Base-by-base conservation (phyloP, 2,797 vertebrate species). In the Triplophysa bombifrons region DNA sequence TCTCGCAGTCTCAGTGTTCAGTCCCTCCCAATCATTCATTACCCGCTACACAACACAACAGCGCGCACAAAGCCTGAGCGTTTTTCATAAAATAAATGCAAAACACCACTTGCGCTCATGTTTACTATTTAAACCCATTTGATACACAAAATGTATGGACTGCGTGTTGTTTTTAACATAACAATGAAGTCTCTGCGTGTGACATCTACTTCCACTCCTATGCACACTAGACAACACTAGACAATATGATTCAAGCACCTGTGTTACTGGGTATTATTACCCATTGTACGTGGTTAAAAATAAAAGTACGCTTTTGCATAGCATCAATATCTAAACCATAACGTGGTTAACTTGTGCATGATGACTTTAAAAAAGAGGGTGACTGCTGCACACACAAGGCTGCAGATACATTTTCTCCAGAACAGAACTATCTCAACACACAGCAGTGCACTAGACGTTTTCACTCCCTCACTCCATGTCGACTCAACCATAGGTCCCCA, bases 1-100 rank as follows among this genome's bases (percentile, higher is more conserved):
- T 13, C 48, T 64, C 65, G 58, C 73, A 61, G 64, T 13, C 48
- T 64, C 65, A 30, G 48, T 65, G 41, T 60, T 41, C 81, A 25
- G 65, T 80, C 76, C 58, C 67, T 72, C 77, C 78, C 73, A 22
- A 46, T 46, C 76, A 61, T 68, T 71, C 72, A 50, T 38, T 60
- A 71, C 53, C 60, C 51, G 72, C 55, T 67, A 46, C n/a, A 70
- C 63, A 51, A 41, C 56, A 38, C 50, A 46, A 63, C 63, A 72
- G 55, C 41, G 44, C 74, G 65, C 17, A 46, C 27, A 19, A 46
- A 30, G 41, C 44, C 22, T 38, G 9, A 48, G 19, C 27, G 12
- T 46, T 44, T 14, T 48, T 48, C 46, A 48, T 1, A 14, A 13
- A 48, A 48, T 14, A 48, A 48, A 48, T 48, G 46, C 46, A 3